These are phyloP conservation scores for Notamacropus eugenii DNA, from an alignment of 2,797 vertebrate species.

Conservation along the genomic window DNA sequence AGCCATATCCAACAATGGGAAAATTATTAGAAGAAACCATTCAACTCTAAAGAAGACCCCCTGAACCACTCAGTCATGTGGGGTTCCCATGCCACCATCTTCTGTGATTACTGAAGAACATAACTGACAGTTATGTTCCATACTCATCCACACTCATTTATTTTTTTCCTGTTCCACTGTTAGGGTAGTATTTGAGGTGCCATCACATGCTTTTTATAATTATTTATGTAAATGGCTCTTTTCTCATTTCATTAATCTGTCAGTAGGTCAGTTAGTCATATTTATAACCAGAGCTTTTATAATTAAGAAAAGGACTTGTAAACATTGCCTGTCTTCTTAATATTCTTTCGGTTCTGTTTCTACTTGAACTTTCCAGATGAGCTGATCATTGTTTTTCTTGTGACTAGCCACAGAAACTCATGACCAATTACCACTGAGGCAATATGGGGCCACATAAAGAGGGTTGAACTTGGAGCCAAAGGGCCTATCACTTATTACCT, in stretches of 20 bases:
- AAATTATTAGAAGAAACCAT: background rate
- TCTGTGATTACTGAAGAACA: background rate
- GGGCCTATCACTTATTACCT: background rate
- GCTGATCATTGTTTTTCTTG: background rate
- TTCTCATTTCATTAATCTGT: background rate
- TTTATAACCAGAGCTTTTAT: background rate
- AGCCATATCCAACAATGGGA: background rate
- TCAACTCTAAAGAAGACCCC: background rate
- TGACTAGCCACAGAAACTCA: background rate
- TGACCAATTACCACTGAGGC: background rate
- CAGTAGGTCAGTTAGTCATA: background rate
- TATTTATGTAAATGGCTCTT: background rate
- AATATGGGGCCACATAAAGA: background rate
- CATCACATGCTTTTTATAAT: background rate
- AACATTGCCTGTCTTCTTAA: background rate
- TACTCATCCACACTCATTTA: background rate
- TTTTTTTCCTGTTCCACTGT: background rate
- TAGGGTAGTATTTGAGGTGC: background rate
- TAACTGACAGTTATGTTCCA: background rate
- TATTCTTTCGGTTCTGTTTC: background rate
- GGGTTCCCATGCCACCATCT: background rate
- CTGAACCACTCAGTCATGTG: background rate
- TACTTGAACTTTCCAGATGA: background rate
- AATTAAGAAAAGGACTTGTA: background rate
- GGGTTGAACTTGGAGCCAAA: background rate